These are phyloP conservation scores for Phortica okadai DNA, from an alignment of 2,888 invertebrate species.

Conservation along the genomic window DNA sequence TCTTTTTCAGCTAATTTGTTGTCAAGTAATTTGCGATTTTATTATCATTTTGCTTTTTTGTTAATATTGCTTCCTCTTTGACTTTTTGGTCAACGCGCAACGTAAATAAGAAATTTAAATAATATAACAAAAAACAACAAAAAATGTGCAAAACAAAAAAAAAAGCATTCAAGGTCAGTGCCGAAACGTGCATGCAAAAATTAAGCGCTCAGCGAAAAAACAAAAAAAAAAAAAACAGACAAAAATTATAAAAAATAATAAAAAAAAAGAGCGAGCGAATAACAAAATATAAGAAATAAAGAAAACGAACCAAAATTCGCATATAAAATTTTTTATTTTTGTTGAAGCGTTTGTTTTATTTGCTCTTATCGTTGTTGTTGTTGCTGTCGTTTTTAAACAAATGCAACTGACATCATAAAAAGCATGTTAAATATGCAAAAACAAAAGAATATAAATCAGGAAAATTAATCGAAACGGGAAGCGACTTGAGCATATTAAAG, in stretches of 20 bases:
- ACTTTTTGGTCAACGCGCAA: slow-evolving; percentile 48
- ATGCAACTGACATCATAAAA: slow-evolving; percentile 42
- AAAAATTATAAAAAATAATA: slow-evolving; percentile 50
- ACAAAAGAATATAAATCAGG: not conserved
- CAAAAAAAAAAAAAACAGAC: slow-evolving; percentile 18
- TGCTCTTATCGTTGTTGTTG: slow-evolving; percentile 18
- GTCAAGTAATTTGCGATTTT: slow-evolving; percentile 45
- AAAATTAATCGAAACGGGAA: slow-evolving; percentile 2
- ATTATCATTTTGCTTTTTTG: slow-evolving; percentile 33
- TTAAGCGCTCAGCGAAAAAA: slow-evolving; percentile 58
- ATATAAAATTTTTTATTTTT: slow-evolving; percentile 4
- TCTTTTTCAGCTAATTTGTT: slow-evolving; percentile 16
- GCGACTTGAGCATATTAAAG: not conserved
- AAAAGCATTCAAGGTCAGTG: slow-evolving; percentile 69
- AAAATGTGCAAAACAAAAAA: slow-evolving; percentile 58
- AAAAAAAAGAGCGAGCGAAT: slow-evolving; percentile 47
- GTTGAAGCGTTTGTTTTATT: not conserved
- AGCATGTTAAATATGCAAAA: slow-evolving; percentile 4
- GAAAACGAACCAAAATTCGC: not conserved
- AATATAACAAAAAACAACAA: slow-evolving; percentile 53
- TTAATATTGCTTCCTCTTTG: slow-evolving; percentile 64
- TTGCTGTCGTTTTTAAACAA: not conserved
- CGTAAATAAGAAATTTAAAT: slow-evolving; percentile 54
- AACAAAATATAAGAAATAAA: slow-evolving; percentile 37
- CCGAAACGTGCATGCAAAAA: slow-evolving; percentile 70